Evolutionary conservation across 1,140 invertebrate species (phyloP), one percentile per base, ranked within the genome.

Genomic region (Nixonia krombeini): DNA sequence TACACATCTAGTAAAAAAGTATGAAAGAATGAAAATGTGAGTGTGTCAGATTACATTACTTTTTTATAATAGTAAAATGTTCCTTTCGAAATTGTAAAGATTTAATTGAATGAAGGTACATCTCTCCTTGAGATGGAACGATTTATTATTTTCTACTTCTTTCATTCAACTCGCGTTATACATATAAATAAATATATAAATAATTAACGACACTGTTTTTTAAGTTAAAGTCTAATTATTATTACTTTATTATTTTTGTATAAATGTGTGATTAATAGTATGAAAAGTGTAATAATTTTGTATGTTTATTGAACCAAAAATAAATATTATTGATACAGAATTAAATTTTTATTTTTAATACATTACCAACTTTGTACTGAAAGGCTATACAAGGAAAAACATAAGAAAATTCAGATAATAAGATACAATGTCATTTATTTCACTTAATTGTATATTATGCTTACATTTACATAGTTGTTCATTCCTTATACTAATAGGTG

Each of bases 241-340:
- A 72, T 69, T 37, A 57, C 69, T 74, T 73, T 76, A 71, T 83
- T 82, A 82, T 79, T 84, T 84, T 84, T 84, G 79, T 84, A 85
- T 83, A 85, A 84, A 84, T 83, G 83, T 83, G 80, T 83, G 81
- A 81, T 83, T 83, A 79, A 81, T 83, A 79, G 80, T 84, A 83
- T 80, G 78, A 70, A 84, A n/a, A n/a, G n/a, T n/a, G n/a, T n/a
- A n/a, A n/a, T n/a, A n/a, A 84, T 85, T 85, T 85, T 85, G 80
- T 85, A 84, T 84, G 81, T 85, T 84, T 84, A 85, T 84, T 83
- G 76, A 85, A 84, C 82, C 81, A 84, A 84, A 85, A 84, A 84
- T 85, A 85, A 84, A 85, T 85, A 85, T 82, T 82, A 84, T 83
- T 83, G 79, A 84, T 84, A 82, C 84, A 77, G 77, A 81, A 75